A percentile compares a stretch with the other conserved stretches of the same genome.
phyloP scores from a whole-genome alignment of 2,113 vertebrate genomes.

The Mionectes macconnelli region DNA sequence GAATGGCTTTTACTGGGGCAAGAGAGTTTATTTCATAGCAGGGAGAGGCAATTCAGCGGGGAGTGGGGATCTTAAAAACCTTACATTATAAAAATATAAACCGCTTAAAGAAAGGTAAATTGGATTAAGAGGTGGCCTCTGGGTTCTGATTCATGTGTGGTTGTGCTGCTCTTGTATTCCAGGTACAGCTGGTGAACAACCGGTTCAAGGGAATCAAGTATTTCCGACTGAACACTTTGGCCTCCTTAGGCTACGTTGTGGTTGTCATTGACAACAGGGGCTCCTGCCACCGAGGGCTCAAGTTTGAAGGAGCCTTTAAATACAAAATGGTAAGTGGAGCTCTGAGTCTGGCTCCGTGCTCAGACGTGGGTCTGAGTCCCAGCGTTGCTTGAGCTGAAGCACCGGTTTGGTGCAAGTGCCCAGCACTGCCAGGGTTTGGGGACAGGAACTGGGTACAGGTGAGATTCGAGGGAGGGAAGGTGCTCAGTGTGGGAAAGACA shows the following conservation, averaged over 20 bases:
- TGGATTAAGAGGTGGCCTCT: neutral
- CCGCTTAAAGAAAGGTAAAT: neutral
- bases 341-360: neutral
- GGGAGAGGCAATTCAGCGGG: neutral
- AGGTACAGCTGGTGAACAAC: constrained; percentile 86
- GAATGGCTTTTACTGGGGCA: neutral
- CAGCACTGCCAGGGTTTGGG: neutral
- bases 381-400: neutral
- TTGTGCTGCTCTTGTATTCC: neutral
- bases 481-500: rapidly evolving
- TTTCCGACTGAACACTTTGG: constrained; percentile 82
- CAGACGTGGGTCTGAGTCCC: neutral
- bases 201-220: constrained; percentile 84
- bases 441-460: rapidly evolving
- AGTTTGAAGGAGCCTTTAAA: constrained; percentile 85
- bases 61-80: neutral
- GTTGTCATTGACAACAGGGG: constrained; percentile 84
- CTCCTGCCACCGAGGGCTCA: constrained; percentile 82
- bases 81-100: neutral
- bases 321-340: constrained; percentile 82
- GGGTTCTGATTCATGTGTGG: neutral
- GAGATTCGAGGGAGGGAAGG: neutral
- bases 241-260: constrained; percentile 80
- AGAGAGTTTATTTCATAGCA: neutral
- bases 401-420: neutral